Percentiles rank a stretch among this genome's conserved stretches.
phyloP scores from a whole-genome alignment of 2,797 vertebrate species.

The Ibycter americanus region DNA sequence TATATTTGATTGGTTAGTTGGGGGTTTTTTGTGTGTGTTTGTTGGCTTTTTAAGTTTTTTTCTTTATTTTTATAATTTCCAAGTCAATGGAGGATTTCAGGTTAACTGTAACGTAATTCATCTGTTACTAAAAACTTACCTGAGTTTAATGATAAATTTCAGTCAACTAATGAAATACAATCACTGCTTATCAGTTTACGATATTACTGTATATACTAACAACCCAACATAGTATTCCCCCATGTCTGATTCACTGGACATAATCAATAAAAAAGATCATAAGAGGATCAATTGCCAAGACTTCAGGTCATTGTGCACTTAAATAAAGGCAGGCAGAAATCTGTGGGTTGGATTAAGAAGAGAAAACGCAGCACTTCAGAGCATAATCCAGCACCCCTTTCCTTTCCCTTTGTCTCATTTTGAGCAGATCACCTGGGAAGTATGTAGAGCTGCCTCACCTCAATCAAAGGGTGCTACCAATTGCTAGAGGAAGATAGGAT shows the following conservation, averaged over 20 bases:
- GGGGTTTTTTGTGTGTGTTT: background rate
- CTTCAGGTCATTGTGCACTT: background rate
- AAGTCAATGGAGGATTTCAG: constrained; percentile 12
- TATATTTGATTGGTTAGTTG: background rate
- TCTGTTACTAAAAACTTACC: background rate
- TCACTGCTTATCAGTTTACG: background rate
- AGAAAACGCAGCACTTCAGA: background rate
- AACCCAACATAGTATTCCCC: background rate
- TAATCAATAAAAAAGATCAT: background rate
- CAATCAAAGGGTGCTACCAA: background rate
- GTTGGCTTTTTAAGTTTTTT: background rate
- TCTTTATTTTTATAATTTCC: constrained; percentile 6
- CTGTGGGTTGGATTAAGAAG: background rate
- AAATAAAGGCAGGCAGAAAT: background rate
- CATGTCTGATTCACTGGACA: background rate
- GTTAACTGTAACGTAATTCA: background rate
- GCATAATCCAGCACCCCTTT: background rate
- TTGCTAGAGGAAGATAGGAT: background rate
- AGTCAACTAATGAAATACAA: background rate
- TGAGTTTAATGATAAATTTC: constrained; percentile 7
- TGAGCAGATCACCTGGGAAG: background rate
- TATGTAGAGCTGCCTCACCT: background rate
- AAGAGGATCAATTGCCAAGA: background rate
- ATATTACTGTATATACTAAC: background rate
- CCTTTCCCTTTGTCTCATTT: background rate